These are phyloP conservation scores for Athalia rosae DNA, from an alignment of 2,888 invertebrate species.

Conservation along the genomic window DNA sequence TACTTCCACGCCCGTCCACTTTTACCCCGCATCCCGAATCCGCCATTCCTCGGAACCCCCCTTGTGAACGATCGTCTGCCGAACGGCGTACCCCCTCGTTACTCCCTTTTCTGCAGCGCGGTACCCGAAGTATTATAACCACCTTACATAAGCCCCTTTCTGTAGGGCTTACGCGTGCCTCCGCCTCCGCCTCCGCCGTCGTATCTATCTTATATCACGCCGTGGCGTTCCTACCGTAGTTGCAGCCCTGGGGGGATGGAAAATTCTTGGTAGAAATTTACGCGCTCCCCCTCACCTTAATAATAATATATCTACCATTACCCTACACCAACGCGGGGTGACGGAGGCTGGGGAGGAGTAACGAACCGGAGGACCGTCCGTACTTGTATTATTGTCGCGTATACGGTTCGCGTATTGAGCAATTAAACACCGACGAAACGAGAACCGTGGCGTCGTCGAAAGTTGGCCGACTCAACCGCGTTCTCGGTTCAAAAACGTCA, in stretches of 20 bases:
- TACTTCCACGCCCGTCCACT: too few species aligned
- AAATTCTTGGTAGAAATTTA: conserved; percentile 47
- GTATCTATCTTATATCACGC: conserved; percentile 55
- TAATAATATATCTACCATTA: conserved; percentile 44
- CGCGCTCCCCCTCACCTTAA: conserved; percentile 42
- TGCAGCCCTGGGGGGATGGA: conserved; percentile 44
- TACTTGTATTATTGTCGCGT: conserved; percentile 45
- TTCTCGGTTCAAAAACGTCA: conserved; percentile 20
- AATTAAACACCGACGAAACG: conserved; percentile 35
- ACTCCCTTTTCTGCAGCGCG: conserved; percentile 46
- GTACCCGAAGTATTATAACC: conserved; percentile 43
- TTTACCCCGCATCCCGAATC: background rate
- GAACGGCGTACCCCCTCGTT: too few species aligned
- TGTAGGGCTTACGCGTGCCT: conserved; percentile 36
- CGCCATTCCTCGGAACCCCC: conserved; percentile 55
- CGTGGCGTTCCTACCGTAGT: conserved; percentile 47
- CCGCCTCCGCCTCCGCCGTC: conserved; percentile 7
- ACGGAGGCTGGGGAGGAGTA: background rate
- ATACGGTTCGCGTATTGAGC: conserved; percentile 21
- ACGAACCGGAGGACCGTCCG: background rate
- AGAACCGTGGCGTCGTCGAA: conserved; percentile 21
- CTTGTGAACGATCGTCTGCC: too few species aligned
- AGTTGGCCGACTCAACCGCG: conserved; percentile 7
- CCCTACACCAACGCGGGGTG: conserved; percentile 4
- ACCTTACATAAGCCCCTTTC: conserved; percentile 48